Percentiles rank a stretch among this genome's conserved stretches.
These are phyloP conservation scores for Acheta domesticus DNA, from an alignment of 2,888 invertebrate genomes.

Conservation along the genomic window DNA sequence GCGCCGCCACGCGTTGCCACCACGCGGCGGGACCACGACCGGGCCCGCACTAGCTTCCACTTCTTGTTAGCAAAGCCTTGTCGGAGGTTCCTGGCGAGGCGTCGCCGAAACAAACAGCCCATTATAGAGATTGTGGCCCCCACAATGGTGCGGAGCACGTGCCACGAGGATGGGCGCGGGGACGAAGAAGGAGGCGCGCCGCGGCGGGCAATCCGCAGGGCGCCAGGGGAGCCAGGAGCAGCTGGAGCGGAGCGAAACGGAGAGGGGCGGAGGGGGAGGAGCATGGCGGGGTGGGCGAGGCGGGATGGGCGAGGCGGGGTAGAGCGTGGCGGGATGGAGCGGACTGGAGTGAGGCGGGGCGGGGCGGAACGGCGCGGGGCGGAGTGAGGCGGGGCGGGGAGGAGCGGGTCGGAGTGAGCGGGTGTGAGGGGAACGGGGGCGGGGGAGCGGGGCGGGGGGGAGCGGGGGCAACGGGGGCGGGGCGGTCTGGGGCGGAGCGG, in stretches of 20 bases:
- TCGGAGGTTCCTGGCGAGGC: not conserved
- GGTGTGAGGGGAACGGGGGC: too few species aligned
- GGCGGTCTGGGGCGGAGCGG: too few species aligned
- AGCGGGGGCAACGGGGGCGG: not conserved
- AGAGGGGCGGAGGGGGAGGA: not conserved
- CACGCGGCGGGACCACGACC: not conserved
- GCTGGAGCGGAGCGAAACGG: not conserved
- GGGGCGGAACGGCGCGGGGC: too few species aligned
- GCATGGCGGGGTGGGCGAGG: not conserved
- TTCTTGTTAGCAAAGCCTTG: not conserved
- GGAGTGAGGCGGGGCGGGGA: too few species aligned
- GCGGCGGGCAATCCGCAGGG: not conserved
- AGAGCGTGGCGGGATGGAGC: not conserved
- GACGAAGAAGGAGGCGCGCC: not conserved
- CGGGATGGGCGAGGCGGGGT: not conserved
- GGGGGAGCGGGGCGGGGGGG: not conserved
- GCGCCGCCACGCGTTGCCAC: not conserved
- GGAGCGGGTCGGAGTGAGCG: too few species aligned
- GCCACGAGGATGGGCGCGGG: not conserved
- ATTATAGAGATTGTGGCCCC: conserved; percentile 11
- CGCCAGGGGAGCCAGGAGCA: not conserved
- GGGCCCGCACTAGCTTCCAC: not conserved
- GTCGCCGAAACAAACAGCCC: conserved; percentile 18
- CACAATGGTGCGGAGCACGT: conserved; percentile 18
- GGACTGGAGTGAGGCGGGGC: rapidly evolving